Percentiles rank a stretch among this genome's conserved stretches.
phyloP scores from a whole-genome alignment of 1,140 invertebrate species.

The Galendromus occidentalis region DNA sequence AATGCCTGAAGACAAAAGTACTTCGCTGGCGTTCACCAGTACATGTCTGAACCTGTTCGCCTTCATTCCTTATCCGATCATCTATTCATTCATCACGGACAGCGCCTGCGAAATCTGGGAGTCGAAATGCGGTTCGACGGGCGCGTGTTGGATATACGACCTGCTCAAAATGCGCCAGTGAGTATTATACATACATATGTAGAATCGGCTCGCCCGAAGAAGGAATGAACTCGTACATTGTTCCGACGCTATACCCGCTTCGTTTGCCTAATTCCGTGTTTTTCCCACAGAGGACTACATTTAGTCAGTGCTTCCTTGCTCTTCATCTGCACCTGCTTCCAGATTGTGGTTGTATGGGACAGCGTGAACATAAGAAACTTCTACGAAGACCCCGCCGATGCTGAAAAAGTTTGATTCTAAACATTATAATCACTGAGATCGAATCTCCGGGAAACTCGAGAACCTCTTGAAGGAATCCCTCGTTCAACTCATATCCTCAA shows the following conservation, averaged over 20 bases:
- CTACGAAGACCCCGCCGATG: background rate
- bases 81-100: slow-evolving; percentile 26
- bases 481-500: too few relatives aligned
- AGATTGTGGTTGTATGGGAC: background rate
- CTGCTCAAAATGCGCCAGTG: slow-evolving; percentile 19
- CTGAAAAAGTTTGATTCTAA: background rate
- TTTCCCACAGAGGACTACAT: background rate
- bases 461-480: too few relatives aligned
- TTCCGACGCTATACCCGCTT: background rate
- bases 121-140: slow-evolving; percentile 22
- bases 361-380: background rate
- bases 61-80: slow-evolving; percentile 26
- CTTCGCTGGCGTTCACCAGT: background rate
- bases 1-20: background rate
- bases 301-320: background rate
- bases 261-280: background rate
- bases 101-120: slow-evolving; percentile 26
- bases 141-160: slow-evolving; percentile 28
- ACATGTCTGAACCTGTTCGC: slow-evolving; percentile 15
- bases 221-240: background rate
- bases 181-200: background rate
- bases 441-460: too few relatives aligned
- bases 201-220: background rate
- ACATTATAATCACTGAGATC: too few relatives aligned
- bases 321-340: background rate